Conservation (phyloP, 1,140 invertebrate genomes). For the Drosophila lowei region DNA sequence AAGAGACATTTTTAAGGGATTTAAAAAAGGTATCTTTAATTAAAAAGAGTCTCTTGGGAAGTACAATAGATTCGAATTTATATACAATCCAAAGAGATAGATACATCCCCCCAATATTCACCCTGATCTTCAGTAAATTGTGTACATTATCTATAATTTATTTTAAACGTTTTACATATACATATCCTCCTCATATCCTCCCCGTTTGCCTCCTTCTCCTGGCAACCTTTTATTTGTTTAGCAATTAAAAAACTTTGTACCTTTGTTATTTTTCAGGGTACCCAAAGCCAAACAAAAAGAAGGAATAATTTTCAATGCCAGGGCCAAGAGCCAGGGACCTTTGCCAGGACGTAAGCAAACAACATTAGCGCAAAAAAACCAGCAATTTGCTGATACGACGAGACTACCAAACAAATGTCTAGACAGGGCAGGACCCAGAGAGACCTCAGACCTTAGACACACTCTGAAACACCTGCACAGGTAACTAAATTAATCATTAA, state of each 20-base stretch:
- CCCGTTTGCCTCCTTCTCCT: not conserved
- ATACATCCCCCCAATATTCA: too few species aligned
- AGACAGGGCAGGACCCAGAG: constrained; percentile 35
- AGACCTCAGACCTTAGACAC: not conserved
- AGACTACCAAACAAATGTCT: constrained; percentile 44
- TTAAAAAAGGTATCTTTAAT: too few species aligned
- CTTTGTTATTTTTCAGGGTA: constrained; percentile 7
- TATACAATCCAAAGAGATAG: too few species aligned
- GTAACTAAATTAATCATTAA: constrained; percentile 44
- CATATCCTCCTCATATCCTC: too few species aligned
- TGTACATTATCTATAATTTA: not conserved
- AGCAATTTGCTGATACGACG: constrained; percentile 39
- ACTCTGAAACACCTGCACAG: constrained; percentile 36
- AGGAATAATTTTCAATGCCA: constrained; percentile 34
- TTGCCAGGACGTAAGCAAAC: constrained; percentile 29
- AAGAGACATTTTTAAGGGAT: too few species aligned
- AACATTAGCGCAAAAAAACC: constrained; percentile 40
- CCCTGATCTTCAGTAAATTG: too few species aligned
- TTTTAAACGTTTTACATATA: not conserved
- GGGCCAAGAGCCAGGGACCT: constrained; percentile 14
- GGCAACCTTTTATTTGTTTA: constrained; percentile 3
- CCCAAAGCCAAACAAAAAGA: not conserved
- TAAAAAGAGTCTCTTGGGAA: too few species aligned
- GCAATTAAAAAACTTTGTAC: constrained; percentile 35
- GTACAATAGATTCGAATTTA: too few species aligned